Evolutionary conservation across 2,888 invertebrate genomes (phyloP), one percentile per base, ranked within the genome.

Genomic region (Mythimna lalbum): DNA sequence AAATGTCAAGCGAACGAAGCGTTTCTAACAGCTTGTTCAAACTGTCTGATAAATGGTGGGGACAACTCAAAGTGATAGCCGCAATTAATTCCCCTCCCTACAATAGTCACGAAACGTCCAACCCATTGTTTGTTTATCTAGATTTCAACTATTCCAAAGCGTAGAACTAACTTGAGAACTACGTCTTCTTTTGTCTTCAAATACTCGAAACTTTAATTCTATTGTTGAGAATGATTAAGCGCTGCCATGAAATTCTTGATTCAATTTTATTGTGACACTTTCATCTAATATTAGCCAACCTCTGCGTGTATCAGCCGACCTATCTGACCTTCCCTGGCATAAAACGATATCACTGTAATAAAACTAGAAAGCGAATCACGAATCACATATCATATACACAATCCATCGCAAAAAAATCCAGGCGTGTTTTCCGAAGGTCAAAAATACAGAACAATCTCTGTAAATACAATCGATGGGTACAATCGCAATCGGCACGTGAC

Each of bases 51-150:
- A 87, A 91, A 92, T 91, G 86, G 87, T 82, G 84, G 87, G 87
- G 90, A 88, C 83, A 86, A 87, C 86, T 88, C 88, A 87, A 88
- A 89, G 86, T 88, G 90, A 90, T 89, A 85, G 88, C 80, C 78
- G 83, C 91, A 90, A 92, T 92, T 92, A 92, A 91, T 92, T 90
- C 86, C 86, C 85, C 84, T 87, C 84, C 81, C 79, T 84, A 88
- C 86, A 87, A 86, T 84, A 89, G 89, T 89, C 91, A 88, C 88
- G 89, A 85, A 88, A 86, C 86, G 86, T 85, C 76, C 64, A 76
- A 84, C 80, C 83, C 77, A 84, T 83, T 79, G 82, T 83, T 85
- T 82, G 80, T 82, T 78, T 78, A 80, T 81, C 81, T 80, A 78
- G 82, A 80, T 80, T 80, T 70, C 55, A 75, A 62, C 60, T 74